Evolutionary conservation across 2,113 vertebrate species (phyloP).

Genomic region (Sapayoa aenigma): DNA sequence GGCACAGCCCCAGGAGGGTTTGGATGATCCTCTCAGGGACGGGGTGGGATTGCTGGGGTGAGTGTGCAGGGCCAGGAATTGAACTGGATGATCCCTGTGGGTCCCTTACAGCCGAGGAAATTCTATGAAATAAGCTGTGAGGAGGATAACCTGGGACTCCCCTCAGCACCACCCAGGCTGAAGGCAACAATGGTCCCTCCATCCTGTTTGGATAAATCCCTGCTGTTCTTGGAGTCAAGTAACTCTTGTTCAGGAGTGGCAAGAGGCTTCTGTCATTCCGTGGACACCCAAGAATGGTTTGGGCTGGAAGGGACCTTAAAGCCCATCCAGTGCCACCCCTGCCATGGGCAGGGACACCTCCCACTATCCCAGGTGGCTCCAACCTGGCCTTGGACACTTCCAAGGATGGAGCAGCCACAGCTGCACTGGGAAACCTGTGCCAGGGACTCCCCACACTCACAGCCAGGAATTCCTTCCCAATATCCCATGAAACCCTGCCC

Average conservation of each 20-base stretch:
- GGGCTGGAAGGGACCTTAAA: accelerated
- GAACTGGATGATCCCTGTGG: not conserved
- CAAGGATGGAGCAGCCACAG: not conserved
- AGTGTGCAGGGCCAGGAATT: not conserved
- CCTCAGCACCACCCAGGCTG: too few species aligned
- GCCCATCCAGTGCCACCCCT: accelerated
- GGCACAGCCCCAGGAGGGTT: not conserved
- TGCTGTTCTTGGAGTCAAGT: accelerated
- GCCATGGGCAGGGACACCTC: not conserved
- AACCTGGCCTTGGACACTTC: not conserved
- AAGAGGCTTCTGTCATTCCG: not conserved
- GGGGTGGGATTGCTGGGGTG: not conserved
- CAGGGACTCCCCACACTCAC: not conserved
- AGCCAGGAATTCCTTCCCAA: not conserved
- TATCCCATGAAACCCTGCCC: too few species aligned
- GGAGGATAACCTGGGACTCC: not conserved
- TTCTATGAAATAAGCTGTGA: not conserved
- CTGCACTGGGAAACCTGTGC: not conserved
- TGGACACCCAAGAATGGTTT: not conserved
- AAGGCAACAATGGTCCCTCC: not conserved
- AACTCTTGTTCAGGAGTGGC: accelerated
- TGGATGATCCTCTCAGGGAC: not conserved
- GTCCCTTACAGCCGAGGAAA: not conserved
- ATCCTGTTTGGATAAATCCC: not conserved
- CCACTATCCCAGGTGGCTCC: not conserved